phyloP scores from a whole-genome alignment of 2,113 vertebrate genomes.

The Oncorhynchus kisutch region DNA sequence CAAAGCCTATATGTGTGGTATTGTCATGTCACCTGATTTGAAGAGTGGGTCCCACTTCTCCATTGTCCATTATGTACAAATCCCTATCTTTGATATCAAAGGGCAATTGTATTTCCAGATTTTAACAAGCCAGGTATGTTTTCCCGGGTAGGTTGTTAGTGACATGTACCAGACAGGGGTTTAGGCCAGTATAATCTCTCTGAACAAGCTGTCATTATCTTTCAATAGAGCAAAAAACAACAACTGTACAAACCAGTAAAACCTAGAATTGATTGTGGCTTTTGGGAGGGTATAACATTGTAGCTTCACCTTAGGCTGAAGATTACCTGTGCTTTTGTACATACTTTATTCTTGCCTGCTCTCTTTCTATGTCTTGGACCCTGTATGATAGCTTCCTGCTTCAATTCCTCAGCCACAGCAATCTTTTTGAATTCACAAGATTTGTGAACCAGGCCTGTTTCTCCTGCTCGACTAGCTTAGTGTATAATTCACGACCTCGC shows the following conservation, averaged over 20 bases:
- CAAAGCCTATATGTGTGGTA: no score
- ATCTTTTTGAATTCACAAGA: constrained; percentile 71
- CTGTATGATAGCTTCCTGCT: constrained; percentile 65
- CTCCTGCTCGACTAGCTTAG: constrained; percentile 65
- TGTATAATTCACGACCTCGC: constrained; percentile 75
- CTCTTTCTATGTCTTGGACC: constrained; percentile 69
- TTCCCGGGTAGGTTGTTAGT: no score
- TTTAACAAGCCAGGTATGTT: no score
- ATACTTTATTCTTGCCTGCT: constrained; percentile 76
- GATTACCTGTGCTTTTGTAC: constrained; percentile 74
- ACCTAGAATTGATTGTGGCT: constrained; percentile 74
- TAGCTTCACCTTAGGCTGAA: constrained; percentile 69
- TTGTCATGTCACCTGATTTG: no score
- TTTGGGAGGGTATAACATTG: constrained; percentile 64
- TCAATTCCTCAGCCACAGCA: constrained; percentile 69
- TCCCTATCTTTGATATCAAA: constrained; percentile 15
- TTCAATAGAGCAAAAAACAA: constrained; percentile 66
- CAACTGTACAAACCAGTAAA: constrained; percentile 58
- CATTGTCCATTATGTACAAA: constrained; percentile 1
- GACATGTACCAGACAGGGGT: constrained; percentile 31
- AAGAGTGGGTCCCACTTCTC: background rate
- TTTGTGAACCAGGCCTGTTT: constrained; percentile 65
- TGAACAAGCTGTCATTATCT: constrained; percentile 60
- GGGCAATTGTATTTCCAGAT: no score
- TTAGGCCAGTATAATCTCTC: constrained; percentile 59